These are phyloP conservation scores for Hippasteria phrygiana DNA, from an alignment of 53 echinoderm and acorn worm species.

Conservation along the genomic window DNA sequence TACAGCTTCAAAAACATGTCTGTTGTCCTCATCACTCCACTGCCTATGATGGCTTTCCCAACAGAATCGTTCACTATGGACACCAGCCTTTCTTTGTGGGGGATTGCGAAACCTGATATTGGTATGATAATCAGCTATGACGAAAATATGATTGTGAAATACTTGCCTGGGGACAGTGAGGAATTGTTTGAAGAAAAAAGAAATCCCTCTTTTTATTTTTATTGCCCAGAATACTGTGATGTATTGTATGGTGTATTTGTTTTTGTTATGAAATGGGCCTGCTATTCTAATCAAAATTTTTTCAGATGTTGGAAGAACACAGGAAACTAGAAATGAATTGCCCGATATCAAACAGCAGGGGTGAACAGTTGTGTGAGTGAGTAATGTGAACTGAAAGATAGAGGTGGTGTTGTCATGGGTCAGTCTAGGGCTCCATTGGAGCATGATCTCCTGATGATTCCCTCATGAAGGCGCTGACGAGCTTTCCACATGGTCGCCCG, in stretches of 20 bases:
- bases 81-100: background rate
- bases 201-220: no score
- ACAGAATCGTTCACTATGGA: background rate
- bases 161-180: background rate
- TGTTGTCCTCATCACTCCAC: background rate
- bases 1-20: background rate
- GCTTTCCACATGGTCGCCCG: constrained; percentile 50
- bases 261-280: background rate
- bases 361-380: background rate
- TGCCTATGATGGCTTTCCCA: background rate
- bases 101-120: no score
- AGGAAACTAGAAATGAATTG: constrained; percentile 25
- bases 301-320: background rate
- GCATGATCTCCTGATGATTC: constrained; percentile 39
- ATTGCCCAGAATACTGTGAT: background rate
- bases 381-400: no score
- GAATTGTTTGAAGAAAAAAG: background rate
- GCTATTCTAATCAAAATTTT: background rate
- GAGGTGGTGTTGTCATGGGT: constrained; percentile 26
- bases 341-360: constrained; percentile 31
- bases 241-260: background rate
- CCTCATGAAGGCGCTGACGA: constrained; percentile 33
- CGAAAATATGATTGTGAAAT: background rate
- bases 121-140: no score
- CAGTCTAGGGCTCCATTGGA: constrained; percentile 3